A percentile compares a stretch with the other conserved stretches of the same genome.
These are phyloP conservation scores for Melieria picta DNA, from an alignment of 2,888 invertebrate genomes.

Conservation along the genomic window DNA sequence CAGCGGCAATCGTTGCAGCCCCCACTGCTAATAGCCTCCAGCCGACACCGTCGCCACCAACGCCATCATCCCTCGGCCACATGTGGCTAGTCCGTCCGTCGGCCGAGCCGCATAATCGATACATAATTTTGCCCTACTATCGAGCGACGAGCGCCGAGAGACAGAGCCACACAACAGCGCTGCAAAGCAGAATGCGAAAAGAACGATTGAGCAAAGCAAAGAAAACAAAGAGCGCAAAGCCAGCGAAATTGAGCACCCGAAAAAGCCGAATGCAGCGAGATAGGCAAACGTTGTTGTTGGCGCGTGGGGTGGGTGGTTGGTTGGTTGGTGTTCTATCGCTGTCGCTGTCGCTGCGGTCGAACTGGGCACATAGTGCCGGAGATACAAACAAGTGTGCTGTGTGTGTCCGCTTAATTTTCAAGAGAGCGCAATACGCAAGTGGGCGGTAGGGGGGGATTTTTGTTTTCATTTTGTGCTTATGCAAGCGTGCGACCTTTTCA, in stretches of 20 bases:
- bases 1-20: background rate
- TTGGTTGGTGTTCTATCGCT: no score
- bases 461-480: background rate
- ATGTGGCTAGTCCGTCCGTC: background rate
- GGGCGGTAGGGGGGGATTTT: background rate
- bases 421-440: no score
- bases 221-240: slow-evolving; percentile 17
- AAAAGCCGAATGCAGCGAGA: background rate
- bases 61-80: no score
- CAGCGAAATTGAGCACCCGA: background rate
- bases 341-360: no score
- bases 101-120: slow-evolving; percentile 52
- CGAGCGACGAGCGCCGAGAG: slow-evolving; percentile 37
- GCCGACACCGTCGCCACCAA: no score
- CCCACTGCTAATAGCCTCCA: no score
- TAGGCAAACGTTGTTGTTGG: background rate
- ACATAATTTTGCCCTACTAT: slow-evolving; percentile 60
- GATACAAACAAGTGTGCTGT: no score
- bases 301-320: no score
- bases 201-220: slow-evolving; percentile 2
- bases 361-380: no score
- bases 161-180: no score
- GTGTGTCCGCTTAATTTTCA: no score
- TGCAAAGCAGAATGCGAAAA: background rate
- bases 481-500: no score